Conservation (phyloP, 2,888 invertebrate species). For the Volucella inanis region DNA sequence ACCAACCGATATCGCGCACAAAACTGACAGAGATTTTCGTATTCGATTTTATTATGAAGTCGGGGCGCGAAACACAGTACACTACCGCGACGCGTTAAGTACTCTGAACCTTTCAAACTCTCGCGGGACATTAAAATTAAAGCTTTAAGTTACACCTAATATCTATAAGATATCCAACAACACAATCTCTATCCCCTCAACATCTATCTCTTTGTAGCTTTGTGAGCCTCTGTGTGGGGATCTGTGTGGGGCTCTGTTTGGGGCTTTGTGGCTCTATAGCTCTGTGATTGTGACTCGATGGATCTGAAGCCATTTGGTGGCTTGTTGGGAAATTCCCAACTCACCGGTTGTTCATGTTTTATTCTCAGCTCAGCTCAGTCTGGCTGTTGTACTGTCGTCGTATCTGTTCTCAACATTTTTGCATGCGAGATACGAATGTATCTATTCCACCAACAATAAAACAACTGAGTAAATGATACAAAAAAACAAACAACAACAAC, state of each 20-base stretch:
- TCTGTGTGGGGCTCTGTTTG: too few species aligned
- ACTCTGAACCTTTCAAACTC: slow-evolving; percentile 73
- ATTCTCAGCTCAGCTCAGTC: slow-evolving; percentile 49
- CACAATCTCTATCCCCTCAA: slow-evolving; percentile 36
- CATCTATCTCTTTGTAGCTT: slow-evolving; percentile 40
- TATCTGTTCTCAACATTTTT: slow-evolving; percentile 50
- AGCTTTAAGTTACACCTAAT: slow-evolving; percentile 74
- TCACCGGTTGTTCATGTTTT: slow-evolving; percentile 73
- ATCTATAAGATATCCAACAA: slow-evolving; percentile 60
- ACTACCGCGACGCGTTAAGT: slow-evolving; percentile 67
- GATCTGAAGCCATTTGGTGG: slow-evolving; percentile 22
- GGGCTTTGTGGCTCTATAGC: slow-evolving; percentile 13
- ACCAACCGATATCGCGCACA: slow-evolving; percentile 15
- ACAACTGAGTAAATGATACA: slow-evolving; percentile 10
- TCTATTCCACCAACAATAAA: slow-evolving; percentile 23
- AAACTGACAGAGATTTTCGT: slow-evolving; percentile 24
- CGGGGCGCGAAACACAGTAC: slow-evolving; percentile 57
- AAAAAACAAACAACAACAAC: slow-evolving; percentile 29
- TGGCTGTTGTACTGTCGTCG: slow-evolving; percentile 6
- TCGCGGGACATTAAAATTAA: slow-evolving; percentile 72
- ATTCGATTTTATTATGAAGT: slow-evolving; percentile 4
- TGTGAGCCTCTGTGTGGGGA: too few species aligned
- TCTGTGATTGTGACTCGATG: not conserved
- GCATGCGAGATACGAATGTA: slow-evolving; percentile 42
- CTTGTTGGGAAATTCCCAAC: slow-evolving; percentile 71